Percentiles rank a stretch among this genome's conserved stretches.
These are phyloP conservation scores for Leptoteleia sp. DNA, from an alignment of 1,140 invertebrate species.

Conservation along the genomic window DNA sequence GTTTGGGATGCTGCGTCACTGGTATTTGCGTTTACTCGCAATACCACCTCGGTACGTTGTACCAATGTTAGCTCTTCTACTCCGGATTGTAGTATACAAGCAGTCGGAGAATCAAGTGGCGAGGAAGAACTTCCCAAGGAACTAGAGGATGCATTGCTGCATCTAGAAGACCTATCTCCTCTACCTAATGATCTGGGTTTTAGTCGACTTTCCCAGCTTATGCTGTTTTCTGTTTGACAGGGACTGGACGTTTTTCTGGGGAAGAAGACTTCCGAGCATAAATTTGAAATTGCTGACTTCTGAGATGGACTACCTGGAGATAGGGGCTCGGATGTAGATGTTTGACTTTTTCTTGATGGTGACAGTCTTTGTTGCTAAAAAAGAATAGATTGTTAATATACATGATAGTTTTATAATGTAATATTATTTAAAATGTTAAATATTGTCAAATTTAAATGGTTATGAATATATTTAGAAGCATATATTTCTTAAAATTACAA, in stretches of 20 bases:
- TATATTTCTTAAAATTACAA: too few relatives aligned
- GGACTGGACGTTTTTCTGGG: constrained; percentile 75
- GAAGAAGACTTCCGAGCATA: constrained; percentile 39
- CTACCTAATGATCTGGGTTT: constrained; percentile 36
- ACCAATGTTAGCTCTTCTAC: constrained; percentile 82
- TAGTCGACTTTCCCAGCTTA: constrained; percentile 61
- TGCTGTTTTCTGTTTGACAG: constrained; percentile 74
- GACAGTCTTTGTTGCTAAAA: constrained; percentile 44
- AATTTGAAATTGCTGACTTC: constrained; percentile 12
- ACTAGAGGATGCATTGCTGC: constrained; percentile 62
- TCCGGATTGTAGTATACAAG: constrained; percentile 75
- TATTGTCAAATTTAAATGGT: too few relatives aligned
- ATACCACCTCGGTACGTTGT: constrained; percentile 84
- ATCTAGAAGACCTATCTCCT: constrained; percentile 58
- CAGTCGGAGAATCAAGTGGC: constrained; percentile 68
- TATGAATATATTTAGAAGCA: too few relatives aligned
- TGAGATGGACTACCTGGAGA: constrained; percentile 26
- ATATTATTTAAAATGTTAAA: too few relatives aligned
- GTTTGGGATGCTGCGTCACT: constrained; percentile 85
- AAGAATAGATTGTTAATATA: too few relatives aligned
- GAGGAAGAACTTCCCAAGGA: constrained; percentile 72
- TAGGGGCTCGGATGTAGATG: constrained; percentile 4
- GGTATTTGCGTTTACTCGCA: constrained; percentile 83
- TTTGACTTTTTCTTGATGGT: constrained; percentile 41
- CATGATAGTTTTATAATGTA: too few relatives aligned